phyloP scores from a whole-genome alignment of 2,113 vertebrate genomes.

The Erinaceus europaeus region DNA sequence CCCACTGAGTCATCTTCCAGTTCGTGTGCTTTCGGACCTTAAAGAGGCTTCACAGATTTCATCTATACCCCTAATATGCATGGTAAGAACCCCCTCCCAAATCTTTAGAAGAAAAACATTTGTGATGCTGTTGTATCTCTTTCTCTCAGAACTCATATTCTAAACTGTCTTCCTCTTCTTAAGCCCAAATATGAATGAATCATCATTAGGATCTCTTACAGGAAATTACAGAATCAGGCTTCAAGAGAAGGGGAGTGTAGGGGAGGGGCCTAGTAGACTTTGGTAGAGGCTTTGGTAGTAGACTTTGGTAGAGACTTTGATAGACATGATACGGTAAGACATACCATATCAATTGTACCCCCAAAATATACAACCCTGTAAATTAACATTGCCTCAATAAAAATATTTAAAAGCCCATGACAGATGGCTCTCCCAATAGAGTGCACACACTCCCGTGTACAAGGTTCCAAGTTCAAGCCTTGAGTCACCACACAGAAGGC shows the following conservation, averaged over 20 bases:
- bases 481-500: too few relatives aligned
- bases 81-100: not conserved
- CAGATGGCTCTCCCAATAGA: too few relatives aligned
- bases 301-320: too few relatives aligned
- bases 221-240: not conserved
- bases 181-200: not conserved
- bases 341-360: too few relatives aligned
- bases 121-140: not conserved
- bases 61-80: not conserved
- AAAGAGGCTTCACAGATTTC: not conserved
- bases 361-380: too few relatives aligned
- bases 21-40: not conserved
- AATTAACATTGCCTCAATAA: too few relatives aligned
- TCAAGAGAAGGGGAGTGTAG: rapidly evolving
- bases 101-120: not conserved
- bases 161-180: not conserved
- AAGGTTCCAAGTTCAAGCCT: too few relatives aligned
- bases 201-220: not conserved
- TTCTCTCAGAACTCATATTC: not conserved
- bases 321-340: too few relatives aligned
- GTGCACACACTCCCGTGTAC: too few relatives aligned
- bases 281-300: too few relatives aligned
- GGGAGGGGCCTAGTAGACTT: not conserved
- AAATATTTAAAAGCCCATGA: too few relatives aligned
- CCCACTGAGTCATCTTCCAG: not conserved